Conservation (phyloP, 2,888 invertebrate species). For the Adela reaumurella region DNA sequence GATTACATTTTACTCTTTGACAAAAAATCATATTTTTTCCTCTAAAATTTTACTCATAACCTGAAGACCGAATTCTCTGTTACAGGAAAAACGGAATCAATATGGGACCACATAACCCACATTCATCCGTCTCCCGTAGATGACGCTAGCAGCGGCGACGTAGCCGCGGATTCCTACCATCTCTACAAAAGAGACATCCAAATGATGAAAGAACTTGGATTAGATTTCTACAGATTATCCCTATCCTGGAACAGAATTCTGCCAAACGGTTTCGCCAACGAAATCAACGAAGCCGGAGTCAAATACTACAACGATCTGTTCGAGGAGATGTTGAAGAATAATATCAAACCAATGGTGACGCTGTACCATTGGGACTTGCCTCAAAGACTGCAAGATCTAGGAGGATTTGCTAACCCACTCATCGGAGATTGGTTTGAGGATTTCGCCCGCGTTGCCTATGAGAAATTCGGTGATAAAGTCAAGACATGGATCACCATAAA, state of each 20-base stretch:
- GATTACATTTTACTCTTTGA: no score
- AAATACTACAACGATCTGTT: conserved; percentile 57
- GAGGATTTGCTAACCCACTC: conserved; percentile 57
- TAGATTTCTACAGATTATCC: conserved; percentile 54
- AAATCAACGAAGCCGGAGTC: conserved; percentile 39
- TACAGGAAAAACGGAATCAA: conserved; percentile 58
- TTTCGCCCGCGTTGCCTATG: conserved; percentile 50
- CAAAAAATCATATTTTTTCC: no score
- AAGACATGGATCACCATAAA: conserved; percentile 58
- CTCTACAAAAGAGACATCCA: conserved; percentile 52
- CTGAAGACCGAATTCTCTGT: conserved; percentile 6
- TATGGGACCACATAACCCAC: conserved; percentile 54
- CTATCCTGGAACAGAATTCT: conserved; percentile 49
- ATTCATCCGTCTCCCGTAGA: conserved; percentile 19
- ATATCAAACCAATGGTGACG: conserved; percentile 55
- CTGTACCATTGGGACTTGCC: conserved; percentile 58
- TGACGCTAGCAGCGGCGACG: conserved; percentile 53
- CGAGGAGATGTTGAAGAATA: conserved; percentile 40
- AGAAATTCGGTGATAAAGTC: conserved; percentile 44
- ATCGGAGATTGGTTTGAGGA: conserved; percentile 52
- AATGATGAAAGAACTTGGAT: conserved; percentile 40
- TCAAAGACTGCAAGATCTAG: conserved; percentile 45
- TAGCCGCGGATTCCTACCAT: conserved; percentile 64
- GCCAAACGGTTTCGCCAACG: conserved; percentile 23
- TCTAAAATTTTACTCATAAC: no score